Evolutionary conservation across 2,888 invertebrate species (phyloP).

Genomic region (Sarcophaga carnaria): DNA sequence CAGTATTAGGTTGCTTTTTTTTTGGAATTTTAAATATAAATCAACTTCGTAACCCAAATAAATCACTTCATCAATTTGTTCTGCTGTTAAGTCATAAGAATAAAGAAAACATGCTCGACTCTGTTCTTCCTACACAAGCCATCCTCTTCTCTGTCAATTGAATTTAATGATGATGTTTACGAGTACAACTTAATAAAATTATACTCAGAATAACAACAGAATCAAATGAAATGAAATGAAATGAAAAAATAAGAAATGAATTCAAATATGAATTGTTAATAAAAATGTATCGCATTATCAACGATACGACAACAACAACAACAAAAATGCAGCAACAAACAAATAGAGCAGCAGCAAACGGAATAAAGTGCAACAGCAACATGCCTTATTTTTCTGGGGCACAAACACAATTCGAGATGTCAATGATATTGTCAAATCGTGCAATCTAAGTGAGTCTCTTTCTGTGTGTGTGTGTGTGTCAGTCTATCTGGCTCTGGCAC

Average conservation of each 20-base stretch:
- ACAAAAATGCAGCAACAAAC: constrained; percentile 20
- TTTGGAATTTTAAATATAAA: no score
- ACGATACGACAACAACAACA: constrained; percentile 20
- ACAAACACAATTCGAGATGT: constrained; percentile 27
- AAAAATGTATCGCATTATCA: constrained; percentile 57
- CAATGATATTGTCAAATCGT: constrained; percentile 52
- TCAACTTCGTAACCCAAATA: not conserved
- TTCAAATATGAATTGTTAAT: constrained; percentile 43
- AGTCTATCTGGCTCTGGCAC: constrained; percentile 28
- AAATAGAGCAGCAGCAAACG: not conserved
- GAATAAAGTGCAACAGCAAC: constrained; percentile 1
- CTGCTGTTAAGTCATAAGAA: not conserved
- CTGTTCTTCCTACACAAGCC: not conserved
- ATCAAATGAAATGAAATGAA: not conserved
- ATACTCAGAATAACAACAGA: no score
- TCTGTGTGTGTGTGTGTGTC: constrained; percentile 4
- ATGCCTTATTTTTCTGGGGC: constrained; percentile 1
- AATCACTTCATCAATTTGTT: constrained; percentile 9
- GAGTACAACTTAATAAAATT: not conserved
- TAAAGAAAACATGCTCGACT: constrained; percentile 23
- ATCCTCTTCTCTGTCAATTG: constrained; percentile 6
- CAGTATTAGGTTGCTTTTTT: no score
- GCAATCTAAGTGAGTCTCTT: constrained; percentile 20
- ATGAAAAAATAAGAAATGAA: not conserved
- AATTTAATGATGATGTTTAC: constrained; percentile 27